Conservation (phyloP, 2,113 vertebrate species). For the Hydropotes inermis region DNA sequence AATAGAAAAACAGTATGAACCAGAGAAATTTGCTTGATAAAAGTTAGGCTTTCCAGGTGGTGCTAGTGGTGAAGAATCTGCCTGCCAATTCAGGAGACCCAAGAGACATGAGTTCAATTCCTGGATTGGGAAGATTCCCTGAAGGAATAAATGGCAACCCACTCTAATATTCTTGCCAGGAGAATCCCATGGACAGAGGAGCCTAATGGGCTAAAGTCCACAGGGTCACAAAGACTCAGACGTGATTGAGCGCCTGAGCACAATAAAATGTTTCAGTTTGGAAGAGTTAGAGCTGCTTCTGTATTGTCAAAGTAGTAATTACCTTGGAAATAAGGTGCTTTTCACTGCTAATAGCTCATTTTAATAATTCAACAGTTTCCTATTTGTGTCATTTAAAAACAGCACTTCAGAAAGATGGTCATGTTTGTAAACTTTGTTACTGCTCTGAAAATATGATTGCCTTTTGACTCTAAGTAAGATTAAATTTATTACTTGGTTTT, state of each 20-base stretch:
- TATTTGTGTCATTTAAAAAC: background rate
- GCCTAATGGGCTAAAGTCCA: background rate
- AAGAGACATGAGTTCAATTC: background rate
- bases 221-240: background rate
- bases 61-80: background rate
- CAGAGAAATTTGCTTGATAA: background rate
- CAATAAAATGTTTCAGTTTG: background rate
- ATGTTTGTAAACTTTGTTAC: background rate
- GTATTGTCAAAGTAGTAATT: background rate
- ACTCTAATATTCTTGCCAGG: background rate
- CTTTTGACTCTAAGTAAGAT: background rate
- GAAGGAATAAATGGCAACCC: background rate
- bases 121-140: background rate
- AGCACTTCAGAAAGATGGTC: background rate
- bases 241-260: background rate
- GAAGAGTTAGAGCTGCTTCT: background rate
- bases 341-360: background rate
- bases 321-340: background rate
- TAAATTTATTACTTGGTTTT: background rate
- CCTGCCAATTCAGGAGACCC: background rate
- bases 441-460: background rate
- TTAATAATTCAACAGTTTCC: slow-evolving; percentile 20
- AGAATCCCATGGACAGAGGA: background rate
- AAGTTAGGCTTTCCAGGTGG: background rate
- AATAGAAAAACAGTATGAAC: background rate